Evolutionary conservation across 2,113 vertebrate species (phyloP).

Genomic region (Todiramphus chloris): DNA sequence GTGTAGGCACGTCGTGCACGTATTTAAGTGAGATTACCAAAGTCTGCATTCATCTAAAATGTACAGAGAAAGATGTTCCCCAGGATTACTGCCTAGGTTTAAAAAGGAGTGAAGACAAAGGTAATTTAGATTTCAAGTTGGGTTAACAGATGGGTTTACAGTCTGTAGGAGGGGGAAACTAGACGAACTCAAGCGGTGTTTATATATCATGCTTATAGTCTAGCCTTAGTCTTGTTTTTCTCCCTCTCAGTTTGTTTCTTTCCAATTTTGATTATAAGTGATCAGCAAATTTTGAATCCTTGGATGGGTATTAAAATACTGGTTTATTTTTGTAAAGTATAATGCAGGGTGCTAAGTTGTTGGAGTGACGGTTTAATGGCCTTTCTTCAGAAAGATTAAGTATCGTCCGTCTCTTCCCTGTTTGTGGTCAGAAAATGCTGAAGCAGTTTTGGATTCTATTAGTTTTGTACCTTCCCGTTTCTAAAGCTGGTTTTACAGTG

Average conservation of each 20-base stretch:
- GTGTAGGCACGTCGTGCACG: neutral
- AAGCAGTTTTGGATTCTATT: neutral
- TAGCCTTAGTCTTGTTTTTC: neutral
- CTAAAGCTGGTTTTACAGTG: neutral
- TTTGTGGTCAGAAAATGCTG: neutral
- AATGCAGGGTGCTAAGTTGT: neutral
- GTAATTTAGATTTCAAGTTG: neutral
- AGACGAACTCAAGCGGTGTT: slow-evolving; percentile 1
- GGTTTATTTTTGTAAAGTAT: neutral
- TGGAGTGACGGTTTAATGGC: slow-evolving; percentile 5
- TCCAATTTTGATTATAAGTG: neutral
- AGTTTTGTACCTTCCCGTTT: neutral
- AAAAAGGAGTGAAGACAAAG: neutral
- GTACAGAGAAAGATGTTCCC: neutral
- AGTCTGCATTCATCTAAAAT: neutral
- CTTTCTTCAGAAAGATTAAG: neutral
- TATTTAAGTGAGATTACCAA: neutral
- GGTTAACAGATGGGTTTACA: neutral
- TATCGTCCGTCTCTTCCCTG: neutral
- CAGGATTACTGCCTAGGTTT: neutral
- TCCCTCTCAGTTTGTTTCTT: neutral
- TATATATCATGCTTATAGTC: neutral
- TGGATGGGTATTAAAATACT: slow-evolving; percentile 5
- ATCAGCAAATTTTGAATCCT: slow-evolving; percentile 9
- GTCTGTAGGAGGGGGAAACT: neutral